phyloP scores from a whole-genome alignment of 2,888 invertebrate genomes.

The Pseudolycoriella hygida region DNA sequence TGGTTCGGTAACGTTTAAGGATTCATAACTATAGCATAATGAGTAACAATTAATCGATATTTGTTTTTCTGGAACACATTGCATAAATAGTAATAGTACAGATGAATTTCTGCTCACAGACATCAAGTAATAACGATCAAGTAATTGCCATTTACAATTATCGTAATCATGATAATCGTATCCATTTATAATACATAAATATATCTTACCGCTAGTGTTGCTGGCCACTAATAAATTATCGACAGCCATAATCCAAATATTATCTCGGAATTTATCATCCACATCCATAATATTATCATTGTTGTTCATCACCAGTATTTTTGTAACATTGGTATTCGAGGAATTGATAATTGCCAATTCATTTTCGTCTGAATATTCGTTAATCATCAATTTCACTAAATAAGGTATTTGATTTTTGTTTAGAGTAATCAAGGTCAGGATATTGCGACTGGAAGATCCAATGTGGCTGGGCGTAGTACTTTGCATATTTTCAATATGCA shows the following conservation, averaged over 20 bases:
- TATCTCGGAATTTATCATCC: neutral
- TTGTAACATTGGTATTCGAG: neutral
- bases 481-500: neutral
- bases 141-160: neutral
- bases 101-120: too few relatives aligned
- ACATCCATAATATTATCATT: neutral
- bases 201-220: neutral
- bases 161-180: neutral
- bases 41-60: neutral
- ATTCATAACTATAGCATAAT: neutral
- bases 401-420: neutral
- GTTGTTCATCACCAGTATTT: neutral
- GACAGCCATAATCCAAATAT: neutral
- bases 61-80: neutral
- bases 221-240: too few relatives aligned
- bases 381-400: neutral
- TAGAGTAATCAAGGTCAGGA: neutral
- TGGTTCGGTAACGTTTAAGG: conserved; percentile 1
- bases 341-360: too few relatives aligned
- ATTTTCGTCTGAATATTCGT: neutral
- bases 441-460: neutral
- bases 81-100: too few relatives aligned
- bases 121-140: neutral
- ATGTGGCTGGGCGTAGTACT: neutral
- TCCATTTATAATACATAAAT: neutral